Evolutionary conservation across 2,888 invertebrate genomes (phyloP), one percentile per base, ranked within the genome.

Genomic region (Phorcus lineatus): DNA sequence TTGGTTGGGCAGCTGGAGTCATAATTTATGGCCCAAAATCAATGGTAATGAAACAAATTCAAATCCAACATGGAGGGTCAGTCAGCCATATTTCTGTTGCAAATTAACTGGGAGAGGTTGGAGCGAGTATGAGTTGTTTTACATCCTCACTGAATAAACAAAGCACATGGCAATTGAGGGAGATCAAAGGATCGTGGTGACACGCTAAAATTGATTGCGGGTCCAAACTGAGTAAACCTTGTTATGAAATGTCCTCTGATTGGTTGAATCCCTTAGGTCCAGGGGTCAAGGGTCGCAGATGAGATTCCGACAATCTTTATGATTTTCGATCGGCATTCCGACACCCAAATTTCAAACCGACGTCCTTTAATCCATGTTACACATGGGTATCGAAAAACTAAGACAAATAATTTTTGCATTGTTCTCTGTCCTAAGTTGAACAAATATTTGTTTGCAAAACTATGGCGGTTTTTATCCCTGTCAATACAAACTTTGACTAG

Each of bases 41-140:
- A 70, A 70, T 70, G 70, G 70, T 70, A 70, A 70, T 70, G 70
- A 70, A 70, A 70, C 70, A 70, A 70, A 70, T 70, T 70, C 40
- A 70, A 70, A 31, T 36, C 36, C 40, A 11, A 19, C 9, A 31
- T 70, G 70, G 36, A 70, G 70, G 70, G 70, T 70, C 70, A 70
- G 17, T 70, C 70, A 40, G 70, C 70, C 70, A 70, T 70, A 70
- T 70, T 70, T 70, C 70, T 70, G 70, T 36, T 70, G 28, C 70
- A 70, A 70, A 70, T 70, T 70, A 70, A 36, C 31, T 36, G 13
- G 40, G 40, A 70, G 36, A 24, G 40, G 70, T 31, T 31, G 70
- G 40, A 19, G 70, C n/a, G 40, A 70, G 36, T 70, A 19, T 70
- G 40, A 70, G 70, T 70, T 70, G 70, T 70, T 70, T 70, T 70